These are phyloP conservation scores for Psococerastis gibbosa DNA, from an alignment of 2,888 invertebrate genomes.

Conservation along the genomic window DNA sequence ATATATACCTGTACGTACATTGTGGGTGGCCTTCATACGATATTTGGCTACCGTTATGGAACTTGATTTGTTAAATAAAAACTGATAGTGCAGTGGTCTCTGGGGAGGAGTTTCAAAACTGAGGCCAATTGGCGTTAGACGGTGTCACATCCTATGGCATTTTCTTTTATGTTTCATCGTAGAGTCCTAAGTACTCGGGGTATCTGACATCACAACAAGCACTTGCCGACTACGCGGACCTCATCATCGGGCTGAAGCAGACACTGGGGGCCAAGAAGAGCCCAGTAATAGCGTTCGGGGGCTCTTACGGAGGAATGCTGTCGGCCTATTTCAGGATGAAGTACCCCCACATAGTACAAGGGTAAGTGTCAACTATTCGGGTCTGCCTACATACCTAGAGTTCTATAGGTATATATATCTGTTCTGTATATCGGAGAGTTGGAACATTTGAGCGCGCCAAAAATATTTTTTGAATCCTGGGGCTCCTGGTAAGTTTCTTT, in stretches of 20 bases:
- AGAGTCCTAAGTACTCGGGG: constrained; percentile 46
- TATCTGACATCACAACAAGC: constrained; percentile 83
- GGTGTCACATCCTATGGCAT: background rate
- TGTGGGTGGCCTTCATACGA: no score
- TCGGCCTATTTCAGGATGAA: constrained; percentile 91
- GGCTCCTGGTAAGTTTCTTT: no score
- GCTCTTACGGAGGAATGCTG: constrained; percentile 96
- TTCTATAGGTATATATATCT: no score
- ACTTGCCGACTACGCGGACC: constrained; percentile 74
- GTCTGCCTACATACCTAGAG: no score
- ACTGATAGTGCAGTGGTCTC: no score
- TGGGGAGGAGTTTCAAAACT: background rate
- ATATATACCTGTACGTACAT: no score
- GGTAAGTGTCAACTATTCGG: no score
- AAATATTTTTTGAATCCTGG: no score
- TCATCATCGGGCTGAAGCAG: constrained; percentile 42
- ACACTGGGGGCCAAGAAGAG: constrained; percentile 29
- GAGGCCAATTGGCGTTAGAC: background rate
- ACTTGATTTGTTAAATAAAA: no score
- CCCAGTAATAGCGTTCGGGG: constrained; percentile 67
- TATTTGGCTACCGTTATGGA: no score
- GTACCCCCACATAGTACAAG: constrained; percentile 74
- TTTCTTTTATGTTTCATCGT: constrained; percentile 9
- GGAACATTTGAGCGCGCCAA: no score
- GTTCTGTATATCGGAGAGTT: no score